Evolutionary conservation across 1,140 invertebrate genomes (phyloP), one percentile per base, ranked within the genome.

Genomic region (Rhyacophila brunnea): DNA sequence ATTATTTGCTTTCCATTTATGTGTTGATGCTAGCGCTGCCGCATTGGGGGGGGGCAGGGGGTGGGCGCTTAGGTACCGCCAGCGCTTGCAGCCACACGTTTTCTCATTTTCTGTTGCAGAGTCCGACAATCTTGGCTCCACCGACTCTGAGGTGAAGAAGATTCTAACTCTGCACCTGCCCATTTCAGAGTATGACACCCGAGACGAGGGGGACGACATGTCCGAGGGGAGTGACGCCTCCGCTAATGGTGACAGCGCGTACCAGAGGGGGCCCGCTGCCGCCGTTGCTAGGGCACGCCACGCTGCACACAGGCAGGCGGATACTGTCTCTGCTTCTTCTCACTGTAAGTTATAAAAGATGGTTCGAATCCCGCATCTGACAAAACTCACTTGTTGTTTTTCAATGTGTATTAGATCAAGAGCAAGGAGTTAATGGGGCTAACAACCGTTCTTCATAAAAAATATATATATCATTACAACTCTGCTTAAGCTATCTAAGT

Each of bases 81-180:
- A 46, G 52, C 58, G 63, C 63, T 58, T 61, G 58, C 58, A 48
- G 62, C 62, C 55, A 60, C 58, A 61, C 55, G 47, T 61, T 17
- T 49, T 36, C 53, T 56, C 20, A 47, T 58, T 54, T 53, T 66
- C 51, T 68, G 62, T 78, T 87, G 74, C 86, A 88, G 88, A 91
- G 79, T 90, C 87, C 75, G 88, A 90, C 83, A 91, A 91, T 83
- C 82, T 89, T 81, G 87, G 88, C 72, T 90, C 87, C 72, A 90
- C 88, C 80, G 88, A 90, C 81, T 90, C 88, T 72, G 88, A 90
- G 80, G 88, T 90, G 79, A 90, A 89, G 86, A 89, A 90, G 84
- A 90, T 91, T 83, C 75, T 90, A 85, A 89, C 87, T 69, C 85
- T 91, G 75, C 88, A 90, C 84, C 87, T 90, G 81, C 88, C 88